Conservation (phyloP, 2,888 invertebrate species). For the Agonopterix alstromeriana region DNA sequence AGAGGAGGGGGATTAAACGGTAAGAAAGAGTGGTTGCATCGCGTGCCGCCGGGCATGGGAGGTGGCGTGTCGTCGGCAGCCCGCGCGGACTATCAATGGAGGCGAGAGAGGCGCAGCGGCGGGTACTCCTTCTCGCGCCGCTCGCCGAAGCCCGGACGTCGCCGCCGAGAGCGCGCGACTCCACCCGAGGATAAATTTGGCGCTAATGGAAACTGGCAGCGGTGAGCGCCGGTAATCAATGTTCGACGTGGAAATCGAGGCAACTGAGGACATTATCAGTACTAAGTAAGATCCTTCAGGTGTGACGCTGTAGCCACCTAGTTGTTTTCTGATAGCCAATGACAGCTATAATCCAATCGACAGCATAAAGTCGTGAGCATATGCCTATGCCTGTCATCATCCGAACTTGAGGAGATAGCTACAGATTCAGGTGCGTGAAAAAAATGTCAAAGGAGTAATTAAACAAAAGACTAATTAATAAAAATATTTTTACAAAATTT, state of each 20-base stretch:
- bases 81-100: constrained; percentile 68
- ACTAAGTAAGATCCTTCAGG: too few species aligned
- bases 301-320: too few species aligned
- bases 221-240: constrained; percentile 69
- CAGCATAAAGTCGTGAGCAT: too few species aligned
- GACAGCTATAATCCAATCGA: too few species aligned
- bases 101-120: constrained; percentile 21
- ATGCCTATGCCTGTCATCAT: too few species aligned
- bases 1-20: constrained; percentile 32
- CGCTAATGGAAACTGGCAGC: constrained; percentile 66
- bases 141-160: constrained; percentile 25
- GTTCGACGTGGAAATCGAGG: constrained; percentile 60
- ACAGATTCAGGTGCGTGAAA: too few species aligned
- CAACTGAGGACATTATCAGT: constrained; percentile 25
- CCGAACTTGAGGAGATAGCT: too few species aligned
- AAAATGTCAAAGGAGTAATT: too few species aligned
- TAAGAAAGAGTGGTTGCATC: constrained; percentile 37
- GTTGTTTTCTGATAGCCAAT: too few species aligned
- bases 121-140: constrained; percentile 22
- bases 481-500: too few species aligned
- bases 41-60: constrained; percentile 40
- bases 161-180: constrained; percentile 48
- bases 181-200: constrained; percentile 72
- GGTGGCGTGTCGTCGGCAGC: constrained; percentile 56
- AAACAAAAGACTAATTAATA: too few species aligned